Base-by-base conservation (phyloP, 2,888 invertebrate species). In the Sylvicola cinctus region DNA sequence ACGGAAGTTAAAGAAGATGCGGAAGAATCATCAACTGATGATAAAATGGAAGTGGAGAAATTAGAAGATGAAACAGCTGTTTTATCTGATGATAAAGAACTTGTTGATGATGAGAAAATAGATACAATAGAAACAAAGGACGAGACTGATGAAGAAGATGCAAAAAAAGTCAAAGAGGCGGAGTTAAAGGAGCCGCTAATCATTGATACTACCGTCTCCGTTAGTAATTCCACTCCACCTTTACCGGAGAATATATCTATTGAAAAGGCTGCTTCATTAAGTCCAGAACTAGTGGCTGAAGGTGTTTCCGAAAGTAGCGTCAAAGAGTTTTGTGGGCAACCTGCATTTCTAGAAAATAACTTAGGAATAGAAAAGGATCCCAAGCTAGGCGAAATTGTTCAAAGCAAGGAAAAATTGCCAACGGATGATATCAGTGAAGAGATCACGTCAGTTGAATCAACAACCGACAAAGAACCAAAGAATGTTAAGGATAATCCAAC, bases 311-410 rank as follows among this genome's bases (percentile, higher is more conserved):
- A 48, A 35, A 55, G 55, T 4, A 54, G 58, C 36, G 57, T 59
- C 0, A 55, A 57, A n/a, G 52, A 54, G 39, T 59, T 59, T 36
- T 59, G 58, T 37, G 57, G 57, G 39, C 55, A 57, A 38, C 54
- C 58, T 4, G 51, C 55, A 38, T 58, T 58, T 37, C 40, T 59
- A 16, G 58, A 55, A 40, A 59, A 58, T 37, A 58, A 58, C 40
- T 41, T 55, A 36, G 58, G 58, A 16, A 58, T 58, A 32, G 58
- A 58, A 36, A 49, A 57, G 38, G 58, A 58, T 45, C 59, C 58
- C 1, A 56, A 59, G 38, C 37, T 59, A 27, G 55, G 58, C 5
- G 59, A 53, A 40, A 55, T 58, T 36, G 54, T 59, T 1, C 58
- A 58, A 39, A 52, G 43, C 35, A 40, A 42, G 16, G 36, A 39